Base-by-base conservation (phyloP, 2,113 vertebrate species). In the Stegostoma tigrinum region DNA sequence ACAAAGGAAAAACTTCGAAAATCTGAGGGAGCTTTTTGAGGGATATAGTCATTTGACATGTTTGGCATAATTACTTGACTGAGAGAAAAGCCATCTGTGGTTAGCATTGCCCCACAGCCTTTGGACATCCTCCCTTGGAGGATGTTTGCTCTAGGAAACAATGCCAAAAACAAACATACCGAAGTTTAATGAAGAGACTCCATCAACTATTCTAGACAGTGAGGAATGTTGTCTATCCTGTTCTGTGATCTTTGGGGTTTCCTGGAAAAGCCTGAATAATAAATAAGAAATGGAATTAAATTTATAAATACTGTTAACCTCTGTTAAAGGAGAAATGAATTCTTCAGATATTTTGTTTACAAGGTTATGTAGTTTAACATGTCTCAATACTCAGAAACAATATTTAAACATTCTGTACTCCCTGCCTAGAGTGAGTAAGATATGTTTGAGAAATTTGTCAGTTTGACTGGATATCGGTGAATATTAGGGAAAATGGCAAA, bases 81-180 rank as follows among this genome's bases (percentile, higher is more conserved):
- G 94, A 95, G 94, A 95, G 94, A 48, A 68, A 70, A 95, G 42
- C 94, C 94, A 95, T 95, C 94, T 95, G 94, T 75, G 91, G 38
- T 70, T 21, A 94, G 38, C 27, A 27, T 24, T 95, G 68, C 94
- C 94, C 42, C 94, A 95, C 42, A 52, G 75, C 67, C 93, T 48
- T 45, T 70, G 93, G 93, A 48, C 24, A n/a, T 95, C 42, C 24
- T 95, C 67, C 68, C 42, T 10, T 52, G 67, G 45, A 95, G 89
- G 45, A 72, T 72, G n/a, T 95, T 95, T 95, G 94, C 94, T 70
- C 21, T 48, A 48, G 24, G 94, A 75, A 95, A 72, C 66, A 72
- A 68, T 30, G 93, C 67, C 93, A 95, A 95, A 67, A 95, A 72
- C 0, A 27, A 72, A 95, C 34, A 95, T 23, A 70, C 67, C 52